Evolutionary conservation across 2,797 vertebrate species (phyloP).

Genomic region (Leptoclinus maculatus): DNA sequence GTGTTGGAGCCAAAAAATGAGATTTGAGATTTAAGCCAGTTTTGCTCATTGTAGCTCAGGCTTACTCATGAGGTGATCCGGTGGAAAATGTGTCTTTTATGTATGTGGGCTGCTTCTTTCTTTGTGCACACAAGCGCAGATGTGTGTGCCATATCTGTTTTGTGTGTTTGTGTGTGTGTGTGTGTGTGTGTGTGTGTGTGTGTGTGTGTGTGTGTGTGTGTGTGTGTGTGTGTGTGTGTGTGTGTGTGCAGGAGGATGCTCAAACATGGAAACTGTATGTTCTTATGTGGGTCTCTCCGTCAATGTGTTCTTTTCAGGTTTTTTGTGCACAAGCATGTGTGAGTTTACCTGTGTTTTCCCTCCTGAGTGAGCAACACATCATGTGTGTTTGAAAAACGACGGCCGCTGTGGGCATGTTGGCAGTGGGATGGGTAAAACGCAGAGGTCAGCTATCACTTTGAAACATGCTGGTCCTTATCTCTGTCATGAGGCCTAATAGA

Average conservation of each 20-base stretch:
- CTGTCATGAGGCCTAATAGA: conserved; percentile 82
- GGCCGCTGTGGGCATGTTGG: conserved; percentile 43
- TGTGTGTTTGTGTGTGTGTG: conserved; percentile 4
- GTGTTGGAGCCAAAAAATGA: neutral
- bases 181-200: neutral
- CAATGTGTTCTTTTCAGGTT: neutral
- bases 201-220: neutral
- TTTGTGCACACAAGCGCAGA: neutral
- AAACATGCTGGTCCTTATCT: conserved; percentile 85
- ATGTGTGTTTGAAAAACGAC: conserved; percentile 55
- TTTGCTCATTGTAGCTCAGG: neutral
- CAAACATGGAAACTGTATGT: neutral
- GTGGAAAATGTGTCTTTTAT: neutral
- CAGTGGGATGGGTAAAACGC: conserved; percentile 73
- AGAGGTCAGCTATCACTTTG: conserved; percentile 85
- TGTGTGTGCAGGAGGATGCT: conserved; percentile 3
- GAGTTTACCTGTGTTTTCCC: neutral
- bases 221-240: conserved; percentile 6
- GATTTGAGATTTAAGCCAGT: neutral
- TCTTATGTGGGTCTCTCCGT: conserved; percentile 10
- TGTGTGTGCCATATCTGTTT: neutral
- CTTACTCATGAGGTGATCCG: neutral
- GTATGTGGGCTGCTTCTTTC: conserved; percentile 1
- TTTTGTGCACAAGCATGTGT: neutral
- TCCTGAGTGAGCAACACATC: conserved; percentile 4